Evolutionary conservation across 2,113 vertebrate genomes (phyloP), one percentile per base, ranked within the genome.

Genomic region (Ceuthmochares aereus): DNA sequence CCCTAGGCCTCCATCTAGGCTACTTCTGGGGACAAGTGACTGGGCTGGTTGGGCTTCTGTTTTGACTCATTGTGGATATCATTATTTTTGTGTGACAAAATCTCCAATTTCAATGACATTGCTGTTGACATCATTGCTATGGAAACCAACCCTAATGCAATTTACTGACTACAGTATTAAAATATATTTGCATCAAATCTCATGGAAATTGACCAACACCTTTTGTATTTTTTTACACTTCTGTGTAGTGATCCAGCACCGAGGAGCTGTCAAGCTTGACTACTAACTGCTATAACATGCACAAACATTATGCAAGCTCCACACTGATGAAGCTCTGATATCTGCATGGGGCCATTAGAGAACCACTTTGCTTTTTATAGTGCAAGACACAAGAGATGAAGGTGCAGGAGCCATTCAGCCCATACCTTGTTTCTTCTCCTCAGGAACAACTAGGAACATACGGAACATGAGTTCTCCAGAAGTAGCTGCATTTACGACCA

Each of bases 161-260:
- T 92, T 96, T 82, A 78, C 69, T 68, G 16, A 42, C 76, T 87
- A 15, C 59, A 21, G 20, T 76, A 90, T 73, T 37, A 87, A 94
- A 93, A 86, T 40, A 69, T 54, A 86, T 92, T 88, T 88, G 14
- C 91, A 88, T 80, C 22, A 68, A 62, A 70, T 25, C 69, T 94
- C 74, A 54, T 40, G 68, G 76, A 95, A 90, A 89, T 81, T 0
- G 0, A 52, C 52, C 52, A 89, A 49, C 70, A 91, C 30, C 47
- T 91, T 95, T 79, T 43, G 47, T 62, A n/a, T 20, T 60, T 90
- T 94, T 84, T 92, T 72, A 85, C 70, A 21, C 27, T 72, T 94
- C 26, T 93, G 84, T 82, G 82, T 83, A 88, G 94, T 70, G 88
- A 94, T 77, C 83, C 88, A 70, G 55, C 51, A 84, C 72, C 27